phyloP scores from a whole-genome alignment of 2,113 vertebrate genomes.

The Campylomormyrus numenius region DNA sequence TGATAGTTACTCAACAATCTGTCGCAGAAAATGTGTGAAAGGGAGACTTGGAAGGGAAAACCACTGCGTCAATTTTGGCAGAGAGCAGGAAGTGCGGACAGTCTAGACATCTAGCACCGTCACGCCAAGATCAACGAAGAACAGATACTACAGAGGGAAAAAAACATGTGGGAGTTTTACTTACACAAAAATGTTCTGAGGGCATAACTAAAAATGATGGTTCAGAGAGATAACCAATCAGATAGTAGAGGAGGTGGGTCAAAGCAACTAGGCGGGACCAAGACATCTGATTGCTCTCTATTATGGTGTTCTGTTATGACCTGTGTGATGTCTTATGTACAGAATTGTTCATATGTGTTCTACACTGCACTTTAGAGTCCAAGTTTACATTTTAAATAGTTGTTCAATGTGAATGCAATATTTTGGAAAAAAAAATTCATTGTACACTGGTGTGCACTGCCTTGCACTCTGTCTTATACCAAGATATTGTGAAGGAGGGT shows the following conservation, averaged over 20 bases:
- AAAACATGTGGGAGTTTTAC: too few relatives aligned
- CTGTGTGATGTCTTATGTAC: background rate
- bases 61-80: background rate
- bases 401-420: background rate
- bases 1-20: background rate
- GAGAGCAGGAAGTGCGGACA: background rate
- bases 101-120: background rate
- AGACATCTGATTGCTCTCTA: background rate
- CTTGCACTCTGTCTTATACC: background rate
- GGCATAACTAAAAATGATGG: too few relatives aligned
- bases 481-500: background rate
- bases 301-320: background rate
- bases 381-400: background rate
- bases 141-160: background rate
- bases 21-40: background rate
- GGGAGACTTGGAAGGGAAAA: background rate
- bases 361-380: background rate
- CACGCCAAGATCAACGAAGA: background rate
- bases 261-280: too few relatives aligned
- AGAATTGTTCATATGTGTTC: background rate
- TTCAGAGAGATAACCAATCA: too few relatives aligned
- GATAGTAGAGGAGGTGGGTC: too few relatives aligned
- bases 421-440: background rate
- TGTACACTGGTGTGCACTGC: background rate
- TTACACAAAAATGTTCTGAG: too few relatives aligned